phyloP scores from a whole-genome alignment of 1,140 invertebrate genomes.

The Bombus difficillimus region DNA sequence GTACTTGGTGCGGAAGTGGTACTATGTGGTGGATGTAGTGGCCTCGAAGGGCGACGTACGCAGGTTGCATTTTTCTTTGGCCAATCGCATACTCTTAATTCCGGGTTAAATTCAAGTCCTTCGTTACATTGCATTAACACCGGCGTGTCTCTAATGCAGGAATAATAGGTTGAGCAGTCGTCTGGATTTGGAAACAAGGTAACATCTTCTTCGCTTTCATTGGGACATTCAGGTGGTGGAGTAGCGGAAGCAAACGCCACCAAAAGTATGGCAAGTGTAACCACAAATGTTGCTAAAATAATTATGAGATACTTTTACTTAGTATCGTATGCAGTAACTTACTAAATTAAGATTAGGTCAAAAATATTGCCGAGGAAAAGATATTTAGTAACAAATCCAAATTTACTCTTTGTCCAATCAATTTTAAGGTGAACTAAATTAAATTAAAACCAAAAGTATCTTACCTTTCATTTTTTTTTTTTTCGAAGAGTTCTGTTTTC shows the following conservation, averaged over 20 bases:
- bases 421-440: background rate
- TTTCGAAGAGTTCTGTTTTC: background rate
- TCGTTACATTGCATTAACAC: background rate
- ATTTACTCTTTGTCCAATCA: background rate
- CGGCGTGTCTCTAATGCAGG: background rate
- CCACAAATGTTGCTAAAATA: background rate
- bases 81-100: background rate
- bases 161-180: background rate
- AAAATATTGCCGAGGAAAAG: background rate
- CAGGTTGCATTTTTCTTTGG: background rate
- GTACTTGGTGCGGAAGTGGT: too few species aligned
- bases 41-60: too few species aligned
- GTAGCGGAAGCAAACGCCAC: background rate
- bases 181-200: background rate
- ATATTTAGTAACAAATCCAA: background rate
- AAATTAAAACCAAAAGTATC: background rate
- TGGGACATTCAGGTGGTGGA: background rate
- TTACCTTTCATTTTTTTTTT: background rate
- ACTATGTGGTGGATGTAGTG: background rate
- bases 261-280: background rate
- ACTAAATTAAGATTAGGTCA: background rate
- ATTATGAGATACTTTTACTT: background rate
- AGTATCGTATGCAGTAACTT: background rate
- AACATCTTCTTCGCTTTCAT: accelerated
- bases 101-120: background rate